Evolutionary conservation across 2,888 invertebrate species (phyloP), one percentile per base, ranked within the genome.

Genomic region (Nasonovia ribisnigri): DNA sequence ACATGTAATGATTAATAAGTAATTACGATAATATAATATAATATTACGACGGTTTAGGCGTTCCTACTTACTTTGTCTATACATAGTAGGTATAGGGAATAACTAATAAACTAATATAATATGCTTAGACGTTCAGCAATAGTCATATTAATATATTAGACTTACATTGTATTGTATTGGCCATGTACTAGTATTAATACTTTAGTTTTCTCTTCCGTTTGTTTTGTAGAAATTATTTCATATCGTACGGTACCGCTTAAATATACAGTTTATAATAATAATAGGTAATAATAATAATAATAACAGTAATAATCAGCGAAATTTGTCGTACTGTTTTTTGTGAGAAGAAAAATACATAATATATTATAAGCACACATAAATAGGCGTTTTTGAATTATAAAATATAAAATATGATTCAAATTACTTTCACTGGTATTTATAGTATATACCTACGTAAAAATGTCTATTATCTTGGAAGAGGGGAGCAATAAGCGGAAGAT

Each of bases 211-310:
- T 90, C 67, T 90, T 90, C 46, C 36, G 67, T 67, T 90, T n/a
- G 67, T 90, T 90, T 67, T 48, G 90, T 46, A 67, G 90, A 90
- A 90, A 90, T 48, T 67, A 67, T 90, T 43, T 67, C 90, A 46
- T 67, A 67, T 3, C 24, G 5, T 24, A 67, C 24, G 57, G 4
- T 57, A n/a, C 42, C 8, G 16, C 54, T 3, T n/a, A 87, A n/a
- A 67, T 90, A 48, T 46, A 90, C 77, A 77, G 77, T 77, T 60
- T 60, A 60, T 90, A 48, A 87, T 48, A 87, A 87, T 87, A n/a
- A 36, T 48, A 67, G 20, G 36, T 48, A 86, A 86, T 46, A 87
- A 46, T 48, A 86, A 86, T 48, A 87, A 48, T 60, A 60, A 46
- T 90, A 48, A 67, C n/a, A 90, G 67, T 36, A 48, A 36, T 67